Evolutionary conservation across 2,113 vertebrate genomes (phyloP).

Genomic region (Pachyramphus minor): DNA sequence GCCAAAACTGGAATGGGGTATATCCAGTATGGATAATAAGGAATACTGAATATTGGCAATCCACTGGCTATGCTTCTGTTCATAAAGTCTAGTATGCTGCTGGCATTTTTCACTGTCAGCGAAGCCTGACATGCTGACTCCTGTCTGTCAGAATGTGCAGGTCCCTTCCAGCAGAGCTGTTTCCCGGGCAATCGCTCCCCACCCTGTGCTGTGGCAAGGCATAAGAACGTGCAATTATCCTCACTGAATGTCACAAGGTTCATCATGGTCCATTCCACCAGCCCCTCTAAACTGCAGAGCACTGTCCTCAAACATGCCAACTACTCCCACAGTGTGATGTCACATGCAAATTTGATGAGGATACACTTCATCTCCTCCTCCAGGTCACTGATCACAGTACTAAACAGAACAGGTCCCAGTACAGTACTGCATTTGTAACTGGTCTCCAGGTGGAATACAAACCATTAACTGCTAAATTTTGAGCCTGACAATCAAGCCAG

Average conservation of each 20-base stretch:
- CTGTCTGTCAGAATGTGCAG: accelerated
- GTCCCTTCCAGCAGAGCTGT: neutral
- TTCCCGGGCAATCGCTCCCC: neutral
- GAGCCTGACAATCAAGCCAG: neutral
- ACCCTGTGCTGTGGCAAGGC: accelerated
- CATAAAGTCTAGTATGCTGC: neutral
- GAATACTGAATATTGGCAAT: neutral
- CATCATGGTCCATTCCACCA: neutral
- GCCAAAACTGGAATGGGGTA: neutral
- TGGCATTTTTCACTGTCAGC: neutral
- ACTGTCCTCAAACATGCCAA: accelerated
- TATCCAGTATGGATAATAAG: neutral
- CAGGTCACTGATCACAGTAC: neutral
- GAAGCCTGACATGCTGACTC: neutral
- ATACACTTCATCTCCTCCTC: neutral
- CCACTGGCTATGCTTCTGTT: neutral
- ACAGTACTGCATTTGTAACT: neutral
- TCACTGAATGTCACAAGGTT: accelerated
- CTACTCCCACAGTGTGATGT: neutral
- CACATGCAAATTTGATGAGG: neutral
- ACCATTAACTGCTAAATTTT: neutral
- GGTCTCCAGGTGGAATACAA: neutral
- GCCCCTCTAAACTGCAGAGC: neutral
- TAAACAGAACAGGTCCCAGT: neutral
- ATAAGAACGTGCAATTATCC: neutral